A percentile compares a stretch with the other conserved stretches of the same genome.
Conservation (phyloP, 1,140 invertebrate species). For the Zaprionus gabonicus region DNA sequence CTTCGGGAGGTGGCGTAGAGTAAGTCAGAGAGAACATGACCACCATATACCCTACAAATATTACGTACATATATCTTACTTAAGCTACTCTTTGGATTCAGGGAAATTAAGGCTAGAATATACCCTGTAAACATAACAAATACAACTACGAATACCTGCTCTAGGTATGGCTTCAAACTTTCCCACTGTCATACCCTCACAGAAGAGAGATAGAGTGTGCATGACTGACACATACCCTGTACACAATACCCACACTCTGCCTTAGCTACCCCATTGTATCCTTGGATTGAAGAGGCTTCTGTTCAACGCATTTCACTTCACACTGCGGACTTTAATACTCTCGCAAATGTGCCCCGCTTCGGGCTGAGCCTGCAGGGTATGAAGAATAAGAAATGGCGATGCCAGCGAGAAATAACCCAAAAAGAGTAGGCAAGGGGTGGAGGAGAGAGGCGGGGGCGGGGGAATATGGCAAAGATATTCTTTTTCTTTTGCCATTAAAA, state of each 20-base stretch:
- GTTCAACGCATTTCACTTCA: background rate
- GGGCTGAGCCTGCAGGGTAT: background rate
- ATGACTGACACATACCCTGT: too few species aligned
- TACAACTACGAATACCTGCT: background rate
- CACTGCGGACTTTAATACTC: constrained; percentile 1
- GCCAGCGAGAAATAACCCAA: constrained; percentile 48
- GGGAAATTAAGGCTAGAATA: background rate
- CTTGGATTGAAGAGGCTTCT: too few species aligned
- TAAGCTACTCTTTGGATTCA: too few species aligned
- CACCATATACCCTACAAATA: too few species aligned
- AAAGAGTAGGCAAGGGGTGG: constrained; percentile 14
- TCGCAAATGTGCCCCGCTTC: background rate
- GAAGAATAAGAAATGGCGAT: background rate
- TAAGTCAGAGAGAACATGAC: too few species aligned
- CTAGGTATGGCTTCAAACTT: too few species aligned
- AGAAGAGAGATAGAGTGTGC: too few species aligned
- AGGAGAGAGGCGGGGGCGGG: background rate
- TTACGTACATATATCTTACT: too few species aligned
- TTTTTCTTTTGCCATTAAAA: constrained; percentile 67
- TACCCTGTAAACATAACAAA: background rate
- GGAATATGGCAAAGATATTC: constrained; percentile 28
- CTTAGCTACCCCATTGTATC: too few species aligned
- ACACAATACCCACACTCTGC: too few species aligned
- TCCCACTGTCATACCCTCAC: too few species aligned
- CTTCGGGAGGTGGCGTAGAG: too few species aligned